Percentiles rank a stretch among this genome's conserved stretches.
Evolutionary conservation across 2,113 vertebrate species (phyloP).

Genomic region (Syngnathus floridae): DNA sequence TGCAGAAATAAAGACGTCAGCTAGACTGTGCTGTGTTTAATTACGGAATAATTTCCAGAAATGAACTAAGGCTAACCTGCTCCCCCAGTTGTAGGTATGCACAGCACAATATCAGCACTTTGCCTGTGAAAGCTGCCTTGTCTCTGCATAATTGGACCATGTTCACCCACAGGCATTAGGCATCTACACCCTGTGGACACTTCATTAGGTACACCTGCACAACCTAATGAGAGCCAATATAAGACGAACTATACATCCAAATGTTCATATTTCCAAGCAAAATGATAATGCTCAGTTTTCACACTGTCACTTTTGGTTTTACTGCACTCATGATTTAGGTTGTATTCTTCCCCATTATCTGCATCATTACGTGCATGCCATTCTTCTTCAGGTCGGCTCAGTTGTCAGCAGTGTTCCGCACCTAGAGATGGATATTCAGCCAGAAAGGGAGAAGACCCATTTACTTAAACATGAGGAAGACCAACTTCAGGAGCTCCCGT

Average conservation of each 20-base stretch:
- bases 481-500: constrained; percentile 78
- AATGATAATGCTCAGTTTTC: not conserved
- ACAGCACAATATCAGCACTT: constrained; percentile 32
- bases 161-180: constrained; percentile 25
- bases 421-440: constrained; percentile 69
- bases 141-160: constrained; percentile 39
- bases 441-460: constrained; percentile 36
- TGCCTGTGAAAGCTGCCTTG: constrained; percentile 38
- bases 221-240: not conserved
- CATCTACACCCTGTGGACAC: not conserved
- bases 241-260: not conserved
- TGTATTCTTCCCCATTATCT: not conserved
- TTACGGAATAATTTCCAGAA: constrained; percentile 50
- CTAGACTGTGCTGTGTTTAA: constrained; percentile 31
- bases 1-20: constrained; percentile 20
- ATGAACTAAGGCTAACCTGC: constrained; percentile 27
- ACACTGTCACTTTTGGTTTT: not conserved
- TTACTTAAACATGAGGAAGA: constrained; percentile 23
- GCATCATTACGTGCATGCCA: not conserved
- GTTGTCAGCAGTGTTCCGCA: constrained; percentile 71
- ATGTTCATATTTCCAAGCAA: not conserved
- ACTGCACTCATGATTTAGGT: not conserved
- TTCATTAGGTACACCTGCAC: constrained; percentile 1
- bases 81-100: constrained; percentile 33
- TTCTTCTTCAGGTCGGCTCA: constrained; percentile 27